These are phyloP conservation scores for Proteles cristata DNA, from an alignment of 2,113 vertebrate species.

Conservation along the genomic window DNA sequence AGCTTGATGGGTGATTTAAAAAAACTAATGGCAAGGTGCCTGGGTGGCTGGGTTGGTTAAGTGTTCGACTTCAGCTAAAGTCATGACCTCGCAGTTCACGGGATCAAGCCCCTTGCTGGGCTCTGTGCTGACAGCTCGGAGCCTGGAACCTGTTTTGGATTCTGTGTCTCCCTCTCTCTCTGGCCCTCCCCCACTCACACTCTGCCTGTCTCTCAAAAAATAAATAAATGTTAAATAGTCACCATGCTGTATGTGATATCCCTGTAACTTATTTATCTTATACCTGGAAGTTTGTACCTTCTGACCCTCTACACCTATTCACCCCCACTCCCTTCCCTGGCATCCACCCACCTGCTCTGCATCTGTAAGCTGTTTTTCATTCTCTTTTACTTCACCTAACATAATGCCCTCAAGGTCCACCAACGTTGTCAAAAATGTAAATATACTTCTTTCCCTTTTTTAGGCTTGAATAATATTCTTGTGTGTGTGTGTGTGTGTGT, in stretches of 20 bases:
- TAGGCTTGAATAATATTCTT: background rate
- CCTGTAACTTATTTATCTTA: background rate
- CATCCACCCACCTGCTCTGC: too few species aligned
- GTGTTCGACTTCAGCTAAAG: too few species aligned
- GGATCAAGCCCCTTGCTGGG: too few species aligned
- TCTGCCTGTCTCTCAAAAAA: too few species aligned
- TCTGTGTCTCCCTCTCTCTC: too few species aligned
- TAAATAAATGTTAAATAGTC: background rate
- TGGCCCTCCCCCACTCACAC: too few species aligned
- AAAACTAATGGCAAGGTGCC: background rate
- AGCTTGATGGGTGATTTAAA: background rate
- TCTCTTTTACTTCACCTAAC: background rate
- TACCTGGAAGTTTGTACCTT: background rate
- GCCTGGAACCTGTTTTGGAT: too few species aligned
- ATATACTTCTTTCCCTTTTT: background rate
- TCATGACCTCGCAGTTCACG: too few species aligned
- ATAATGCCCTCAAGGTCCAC: background rate
- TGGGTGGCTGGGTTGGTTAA: background rate
- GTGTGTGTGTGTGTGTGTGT: too few species aligned
- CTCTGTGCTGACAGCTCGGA: too few species aligned
- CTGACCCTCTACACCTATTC: background rate
- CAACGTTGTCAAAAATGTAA: background rate
- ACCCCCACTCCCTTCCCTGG: too few species aligned
- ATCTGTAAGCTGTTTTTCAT: background rate
- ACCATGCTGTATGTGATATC: background rate